These are phyloP conservation scores for Rynchops niger DNA, from an alignment of 2,113 vertebrate species.

Conservation along the genomic window DNA sequence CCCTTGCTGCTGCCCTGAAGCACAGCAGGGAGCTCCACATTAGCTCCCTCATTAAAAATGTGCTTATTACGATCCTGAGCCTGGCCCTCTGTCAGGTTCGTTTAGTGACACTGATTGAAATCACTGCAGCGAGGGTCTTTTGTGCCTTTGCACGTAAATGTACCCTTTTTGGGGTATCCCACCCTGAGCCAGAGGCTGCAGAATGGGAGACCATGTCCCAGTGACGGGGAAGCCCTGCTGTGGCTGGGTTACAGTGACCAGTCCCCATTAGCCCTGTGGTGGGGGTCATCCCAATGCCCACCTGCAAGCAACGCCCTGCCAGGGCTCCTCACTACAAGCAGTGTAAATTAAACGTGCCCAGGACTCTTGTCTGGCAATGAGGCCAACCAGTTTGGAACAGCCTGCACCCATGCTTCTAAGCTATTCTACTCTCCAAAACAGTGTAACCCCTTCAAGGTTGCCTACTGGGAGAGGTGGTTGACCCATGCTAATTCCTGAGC, in stretches of 20 bases:
- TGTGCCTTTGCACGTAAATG: not conserved
- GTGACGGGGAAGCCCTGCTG: not conserved
- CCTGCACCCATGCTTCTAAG: not conserved
- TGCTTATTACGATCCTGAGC: not conserved
- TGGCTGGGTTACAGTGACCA: not conserved
- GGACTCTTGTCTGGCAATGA: not conserved
- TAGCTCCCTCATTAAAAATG: not conserved
- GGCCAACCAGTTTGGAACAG: not conserved
- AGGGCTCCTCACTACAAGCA: not conserved
- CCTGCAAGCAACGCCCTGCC: not conserved
- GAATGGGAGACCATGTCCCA: accelerated
- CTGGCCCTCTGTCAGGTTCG: not conserved
- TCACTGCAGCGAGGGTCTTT: not conserved
- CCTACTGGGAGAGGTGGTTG: not conserved
- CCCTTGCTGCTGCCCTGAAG: not conserved
- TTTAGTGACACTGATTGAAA: not conserved
- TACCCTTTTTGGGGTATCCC: not conserved
- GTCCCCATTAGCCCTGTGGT: not conserved
- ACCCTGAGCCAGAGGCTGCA: not conserved
- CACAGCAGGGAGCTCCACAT: not conserved
- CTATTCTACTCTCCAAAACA: not conserved
- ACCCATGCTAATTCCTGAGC: not conserved
- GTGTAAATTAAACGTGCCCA: not conserved
- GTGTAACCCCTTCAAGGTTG: not conserved
- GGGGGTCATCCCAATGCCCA: not conserved